A percentile compares a stretch with the other conserved stretches of the same genome.
These are phyloP conservation scores for Diabrotica undecimpunctata DNA, from an alignment of 1,140 invertebrate species.

Conservation along the genomic window DNA sequence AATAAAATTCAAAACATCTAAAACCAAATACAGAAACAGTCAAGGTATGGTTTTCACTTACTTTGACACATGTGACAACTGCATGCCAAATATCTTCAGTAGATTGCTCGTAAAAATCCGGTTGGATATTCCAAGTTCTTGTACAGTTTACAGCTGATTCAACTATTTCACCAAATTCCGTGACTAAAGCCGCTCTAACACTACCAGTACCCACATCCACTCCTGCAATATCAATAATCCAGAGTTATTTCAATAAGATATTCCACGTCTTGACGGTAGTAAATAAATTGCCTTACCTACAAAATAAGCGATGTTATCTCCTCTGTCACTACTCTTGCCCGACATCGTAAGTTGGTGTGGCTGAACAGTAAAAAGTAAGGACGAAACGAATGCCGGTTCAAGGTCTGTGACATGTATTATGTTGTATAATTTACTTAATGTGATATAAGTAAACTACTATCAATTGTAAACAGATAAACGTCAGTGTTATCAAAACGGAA, in stretches of 20 bases:
- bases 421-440: too few relatives aligned
- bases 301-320: background rate
- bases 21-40: too few relatives aligned
- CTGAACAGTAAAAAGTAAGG: background rate
- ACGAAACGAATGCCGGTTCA: background rate
- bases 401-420: background rate
- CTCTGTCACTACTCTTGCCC: too few relatives aligned
- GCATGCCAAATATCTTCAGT: conserved; percentile 85
- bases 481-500: too few relatives aligned
- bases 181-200: conserved; percentile 76
- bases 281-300: background rate
- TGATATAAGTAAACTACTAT: too few relatives aligned
- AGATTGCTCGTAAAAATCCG: conserved; percentile 88
- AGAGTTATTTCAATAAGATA: background rate
- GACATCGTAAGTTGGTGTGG: too few relatives aligned
- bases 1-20: too few relatives aligned
- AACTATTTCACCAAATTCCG: conserved; percentile 62
- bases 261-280: background rate
- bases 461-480: too few relatives aligned
- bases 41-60: conserved; percentile 13
- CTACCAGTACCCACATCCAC: conserved; percentile 93
- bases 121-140: conserved; percentile 71
- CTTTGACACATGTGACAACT: conserved; percentile 50
- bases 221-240: conserved; percentile 68
- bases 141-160: conserved; percentile 62